These are phyloP conservation scores for Pilophorus perplexus DNA, from an alignment of 2,888 invertebrate species.

Conservation along the genomic window DNA sequence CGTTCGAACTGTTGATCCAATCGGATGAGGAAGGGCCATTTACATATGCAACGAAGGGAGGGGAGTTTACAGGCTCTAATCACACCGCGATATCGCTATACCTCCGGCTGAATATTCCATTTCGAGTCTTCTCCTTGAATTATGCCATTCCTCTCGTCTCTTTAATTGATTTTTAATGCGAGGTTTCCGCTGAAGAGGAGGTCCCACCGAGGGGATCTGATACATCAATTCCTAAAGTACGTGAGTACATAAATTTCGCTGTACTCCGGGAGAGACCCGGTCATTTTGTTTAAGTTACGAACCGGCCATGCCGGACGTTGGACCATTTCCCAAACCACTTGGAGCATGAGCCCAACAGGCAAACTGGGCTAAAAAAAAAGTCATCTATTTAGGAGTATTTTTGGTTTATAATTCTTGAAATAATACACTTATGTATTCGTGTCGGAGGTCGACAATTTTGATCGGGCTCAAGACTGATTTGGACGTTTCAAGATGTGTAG, in stretches of 20 bases:
- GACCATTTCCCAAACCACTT: too few species aligned
- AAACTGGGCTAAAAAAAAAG: too few species aligned
- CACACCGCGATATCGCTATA: constrained; percentile 28
- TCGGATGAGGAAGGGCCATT: constrained; percentile 15
- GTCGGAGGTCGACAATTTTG: too few species aligned
- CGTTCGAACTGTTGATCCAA: constrained; percentile 4
- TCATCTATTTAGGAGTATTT: too few species aligned
- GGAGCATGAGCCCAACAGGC: too few species aligned
- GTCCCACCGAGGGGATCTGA: constrained; percentile 1
- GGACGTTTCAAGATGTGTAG: too few species aligned
- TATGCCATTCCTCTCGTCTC: constrained; percentile 11
- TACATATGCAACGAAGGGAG: constrained; percentile 33
- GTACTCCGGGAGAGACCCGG: too few species aligned
- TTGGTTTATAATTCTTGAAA: too few species aligned
- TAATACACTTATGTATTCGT: too few species aligned
- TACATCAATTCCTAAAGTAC: constrained; percentile 8
- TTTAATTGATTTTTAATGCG: constrained; percentile 27
- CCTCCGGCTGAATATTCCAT: constrained; percentile 28
- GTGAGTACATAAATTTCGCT: constrained; percentile 14
- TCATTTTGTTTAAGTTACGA: too few species aligned
- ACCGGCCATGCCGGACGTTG: too few species aligned
- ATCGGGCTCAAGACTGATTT: too few species aligned
- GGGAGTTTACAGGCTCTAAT: constrained; percentile 3
- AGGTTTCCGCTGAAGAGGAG: constrained; percentile 2
- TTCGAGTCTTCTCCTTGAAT: constrained; percentile 22